Conservation (phyloP, 2,888 invertebrate species). For the Pristionchus japonicus region DNA sequence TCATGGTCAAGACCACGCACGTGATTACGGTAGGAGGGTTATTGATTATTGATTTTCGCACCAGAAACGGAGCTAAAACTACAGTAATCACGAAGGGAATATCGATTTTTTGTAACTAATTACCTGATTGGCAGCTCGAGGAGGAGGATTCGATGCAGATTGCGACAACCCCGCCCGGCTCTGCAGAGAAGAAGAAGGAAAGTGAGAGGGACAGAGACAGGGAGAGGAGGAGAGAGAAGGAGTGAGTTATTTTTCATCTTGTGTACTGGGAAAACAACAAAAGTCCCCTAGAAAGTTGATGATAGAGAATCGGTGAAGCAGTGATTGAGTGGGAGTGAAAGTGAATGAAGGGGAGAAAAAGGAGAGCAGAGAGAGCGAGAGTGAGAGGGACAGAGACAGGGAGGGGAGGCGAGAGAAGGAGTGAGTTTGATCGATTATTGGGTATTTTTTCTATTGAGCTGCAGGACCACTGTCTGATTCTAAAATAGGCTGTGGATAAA, state of each 20-base stretch:
- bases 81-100: too few species aligned
- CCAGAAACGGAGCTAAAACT: too few species aligned
- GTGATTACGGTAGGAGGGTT: not conserved
- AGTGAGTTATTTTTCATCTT: not conserved
- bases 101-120: not conserved
- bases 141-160: slow-evolving; percentile 14
- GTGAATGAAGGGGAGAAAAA: too few species aligned
- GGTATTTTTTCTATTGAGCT: not conserved
- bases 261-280: not conserved
- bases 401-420: not conserved
- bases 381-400: not conserved
- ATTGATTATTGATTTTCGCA: not conserved
- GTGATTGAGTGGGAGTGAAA: too few species aligned
- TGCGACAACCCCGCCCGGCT: not conserved
- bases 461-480: not conserved
- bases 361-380: not conserved
- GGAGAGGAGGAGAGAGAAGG: not conserved
- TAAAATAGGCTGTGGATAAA: not conserved
- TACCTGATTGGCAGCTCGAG: not conserved
- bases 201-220: not conserved
- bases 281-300: not conserved
- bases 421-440: too few species aligned
- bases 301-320: not conserved
- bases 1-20: not conserved
- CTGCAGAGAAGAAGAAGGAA: not conserved